Conservation (phyloP, 2,888 invertebrate genomes). For the Drosophila hamatofila region DNA sequence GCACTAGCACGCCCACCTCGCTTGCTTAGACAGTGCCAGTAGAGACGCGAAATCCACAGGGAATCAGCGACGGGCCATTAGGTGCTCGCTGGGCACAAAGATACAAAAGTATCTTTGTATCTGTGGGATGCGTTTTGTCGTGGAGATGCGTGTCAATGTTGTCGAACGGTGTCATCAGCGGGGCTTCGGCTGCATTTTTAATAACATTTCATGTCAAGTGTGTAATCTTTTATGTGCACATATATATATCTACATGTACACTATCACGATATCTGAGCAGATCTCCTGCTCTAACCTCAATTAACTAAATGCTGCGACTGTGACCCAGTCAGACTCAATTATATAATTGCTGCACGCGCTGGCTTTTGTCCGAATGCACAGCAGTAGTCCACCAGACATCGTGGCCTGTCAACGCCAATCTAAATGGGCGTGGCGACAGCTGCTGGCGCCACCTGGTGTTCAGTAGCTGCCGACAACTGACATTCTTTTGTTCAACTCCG, state of each 20-base stretch:
- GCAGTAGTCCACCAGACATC: constrained; percentile 6
- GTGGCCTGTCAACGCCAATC: constrained; percentile 50
- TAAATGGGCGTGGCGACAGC: constrained; percentile 36
- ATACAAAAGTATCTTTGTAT: constrained; percentile 24
- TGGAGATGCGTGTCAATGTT: constrained; percentile 72
- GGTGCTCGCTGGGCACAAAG: constrained; percentile 54
- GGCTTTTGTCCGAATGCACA: constrained; percentile 42
- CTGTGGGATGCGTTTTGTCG: constrained; percentile 50
- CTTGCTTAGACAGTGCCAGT: constrained; percentile 36
- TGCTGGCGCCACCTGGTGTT: constrained; percentile 52
- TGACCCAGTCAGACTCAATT: constrained; percentile 58
- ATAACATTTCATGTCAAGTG: constrained; percentile 74
- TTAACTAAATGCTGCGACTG: constrained; percentile 71
- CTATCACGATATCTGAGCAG: constrained; percentile 48
- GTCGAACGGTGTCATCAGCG: constrained; percentile 78
- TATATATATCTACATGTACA: neutral
- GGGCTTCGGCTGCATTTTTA: constrained; percentile 59
- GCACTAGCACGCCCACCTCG: neutral
- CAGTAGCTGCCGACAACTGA: constrained; percentile 33
- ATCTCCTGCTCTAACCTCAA: constrained; percentile 54
- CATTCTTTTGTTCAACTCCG: constrained; percentile 10
- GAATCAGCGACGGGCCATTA: constrained; percentile 57
- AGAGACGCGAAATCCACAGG: constrained; percentile 16
- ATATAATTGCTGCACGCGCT: constrained; percentile 62
- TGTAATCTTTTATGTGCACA: constrained; percentile 5